Base-by-base conservation (phyloP, 2,113 vertebrate genomes). In the Genyomyrus donnyi region DNA sequence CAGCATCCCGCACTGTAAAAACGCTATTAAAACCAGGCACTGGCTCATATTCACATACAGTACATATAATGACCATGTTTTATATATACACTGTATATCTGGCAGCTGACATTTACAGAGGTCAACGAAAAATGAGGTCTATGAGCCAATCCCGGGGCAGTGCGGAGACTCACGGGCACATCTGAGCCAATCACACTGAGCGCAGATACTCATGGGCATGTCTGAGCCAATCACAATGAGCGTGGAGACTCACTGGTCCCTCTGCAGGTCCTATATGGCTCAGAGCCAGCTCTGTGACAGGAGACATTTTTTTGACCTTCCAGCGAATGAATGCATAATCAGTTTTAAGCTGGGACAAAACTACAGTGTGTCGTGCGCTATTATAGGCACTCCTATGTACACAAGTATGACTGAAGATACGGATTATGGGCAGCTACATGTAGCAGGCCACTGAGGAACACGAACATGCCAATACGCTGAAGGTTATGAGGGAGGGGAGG, bases 221-320 rank as follows among this genome's bases (percentile, higher is more conserved):
- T 31, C n/a, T 66, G 10, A 66, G 62, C 62, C 62, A 66, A 66
- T 66, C 62, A 13, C n/a, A 31, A 70, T 13, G 62, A 31, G n/a
- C 10, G n/a, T 70, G 62, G 62, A 70, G 62, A 70, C 62, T 70
- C 62, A 24, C 35, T 39, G 80, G 39, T 46, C 80, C 35, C 35
- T 39, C 42, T 84, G 80, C 80, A 84, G 80, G 15, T 84, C 15
- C 15, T 42, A 39, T 84, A 39, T 46, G 42, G 80, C 80, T 42
- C 80, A 84, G 35, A 84, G 80, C 35, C 80, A 84, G 80, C 80
- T 46, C 80, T 84, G 35, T 84, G 80, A 84, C 80, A 84, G 80
- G 35, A 84, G 39, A 39, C 5, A 42, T 84, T 84, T 46, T 46
- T 84, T 46, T 39, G 80, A 46, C 80, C 35, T 46, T 84, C 35